Base-by-base conservation (phyloP, 2,888 invertebrate species). In the Boloria selene region DNA sequence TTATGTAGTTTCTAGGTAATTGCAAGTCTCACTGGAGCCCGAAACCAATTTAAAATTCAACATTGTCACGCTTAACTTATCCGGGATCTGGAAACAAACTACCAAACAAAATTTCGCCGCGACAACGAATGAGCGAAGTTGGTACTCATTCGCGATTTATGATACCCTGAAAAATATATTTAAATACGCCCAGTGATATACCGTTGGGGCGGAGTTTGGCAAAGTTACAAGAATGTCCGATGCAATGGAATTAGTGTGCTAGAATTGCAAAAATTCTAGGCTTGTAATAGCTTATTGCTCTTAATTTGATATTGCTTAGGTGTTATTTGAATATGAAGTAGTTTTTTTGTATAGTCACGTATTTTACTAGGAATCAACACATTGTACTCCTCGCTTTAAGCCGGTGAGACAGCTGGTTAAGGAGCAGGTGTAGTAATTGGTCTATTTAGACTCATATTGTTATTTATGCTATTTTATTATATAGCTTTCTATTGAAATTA, bases 91-190 rank as follows among this genome's bases (percentile, higher is more conserved):
- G 70, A 70, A 73, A 73, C 74, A 71, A 74, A 74, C 75, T 74
- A 76, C 73, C 70, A 73, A 76, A 76, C 75, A 73, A 75, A 75
- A 75, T 73, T 75, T 65, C 66, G 61, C 65, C 64, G 72, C 72
- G 70, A 75, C 72, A 73, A 73, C 73, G 74, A 74, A 75, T 70
- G 77, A 79, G 78, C 77, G 77, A 77, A 77, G 77, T 77, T 77
- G 72, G 74, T 72, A 71, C 74, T 78, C 78, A 78, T 79, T 77
- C 77, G 72, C 77, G 77, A 83, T 82, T 81, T 80, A 81, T 77
- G 77, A 75, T 74, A 73, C 75, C 71, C 72, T 78, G 78, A 80
- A 80, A 79, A 79, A 79, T 80, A 77, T 81, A 83, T 81, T 80
- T 81, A 79, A 80, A 80, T 79, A 77, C 76, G 77, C 73, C 73